Percentiles rank a stretch among this genome's conserved stretches.
phyloP scores from a whole-genome alignment of 2,888 invertebrate genomes.

The Clusia tigrina region DNA sequence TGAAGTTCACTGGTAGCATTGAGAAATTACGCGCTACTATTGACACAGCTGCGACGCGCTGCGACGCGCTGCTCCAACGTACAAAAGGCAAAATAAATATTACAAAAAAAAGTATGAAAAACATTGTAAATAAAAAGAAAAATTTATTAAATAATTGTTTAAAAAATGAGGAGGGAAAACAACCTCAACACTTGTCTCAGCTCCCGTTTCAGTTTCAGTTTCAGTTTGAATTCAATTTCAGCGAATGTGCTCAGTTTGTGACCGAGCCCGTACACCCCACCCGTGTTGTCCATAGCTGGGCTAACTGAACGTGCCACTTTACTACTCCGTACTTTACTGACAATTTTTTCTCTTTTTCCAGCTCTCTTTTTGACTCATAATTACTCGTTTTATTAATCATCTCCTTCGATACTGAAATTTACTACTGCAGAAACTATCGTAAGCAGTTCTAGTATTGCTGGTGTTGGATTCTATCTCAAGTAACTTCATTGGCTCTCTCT shows the following conservation, averaged over 20 bases:
- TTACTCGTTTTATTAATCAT: not conserved
- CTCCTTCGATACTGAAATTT: not conserved
- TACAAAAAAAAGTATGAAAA: not conserved
- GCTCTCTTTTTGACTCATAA: not conserved
- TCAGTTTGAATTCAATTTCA: not conserved
- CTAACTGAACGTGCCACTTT: not conserved
- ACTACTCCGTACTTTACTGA: not conserved
- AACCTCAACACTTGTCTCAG: too few species aligned
- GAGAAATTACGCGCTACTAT: too few species aligned
- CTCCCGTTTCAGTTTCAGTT: too few species aligned
- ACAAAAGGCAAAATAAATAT: not conserved
- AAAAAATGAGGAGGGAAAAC: too few species aligned
- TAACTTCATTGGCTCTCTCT: not conserved
- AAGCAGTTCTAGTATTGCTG: slow-evolving; percentile 3
- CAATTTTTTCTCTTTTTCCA: not conserved
- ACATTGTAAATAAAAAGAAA: too few species aligned
- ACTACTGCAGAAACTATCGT: not conserved
- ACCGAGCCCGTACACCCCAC: too few species aligned
- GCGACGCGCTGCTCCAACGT: not conserved
- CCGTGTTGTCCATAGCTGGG: too few species aligned
- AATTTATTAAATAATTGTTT: too few species aligned
- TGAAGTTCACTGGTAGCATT: too few species aligned
- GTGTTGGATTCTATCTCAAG: slow-evolving; percentile 31
- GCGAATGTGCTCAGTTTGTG: not conserved
- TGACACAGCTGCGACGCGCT: not conserved